Conservation (phyloP, 1,140 invertebrate genomes). For the Oscheius sp. region DNA sequence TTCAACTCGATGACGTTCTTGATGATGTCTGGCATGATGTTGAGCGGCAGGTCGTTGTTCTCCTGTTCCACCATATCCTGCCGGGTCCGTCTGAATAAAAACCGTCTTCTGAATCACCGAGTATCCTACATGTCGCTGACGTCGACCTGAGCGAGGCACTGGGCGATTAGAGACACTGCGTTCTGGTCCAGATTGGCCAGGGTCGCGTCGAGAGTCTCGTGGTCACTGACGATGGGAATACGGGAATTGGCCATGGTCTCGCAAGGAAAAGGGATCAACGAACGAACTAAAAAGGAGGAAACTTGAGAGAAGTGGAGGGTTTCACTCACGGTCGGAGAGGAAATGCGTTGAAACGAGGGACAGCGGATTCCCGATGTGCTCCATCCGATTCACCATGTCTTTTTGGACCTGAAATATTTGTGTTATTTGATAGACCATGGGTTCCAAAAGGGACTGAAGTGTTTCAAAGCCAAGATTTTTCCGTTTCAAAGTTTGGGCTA, state of each 20-base stretch:
- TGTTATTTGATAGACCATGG: background rate
- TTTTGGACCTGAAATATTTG: background rate
- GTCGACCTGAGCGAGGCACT: background rate
- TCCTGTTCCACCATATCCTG: conserved; percentile 17
- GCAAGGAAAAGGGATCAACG: conserved; percentile 23
- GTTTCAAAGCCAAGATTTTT: too few relatives aligned
- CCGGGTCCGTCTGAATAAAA: conserved; percentile 14
- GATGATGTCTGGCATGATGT: conserved; percentile 32
- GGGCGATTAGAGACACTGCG: background rate
- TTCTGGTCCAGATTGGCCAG: background rate
- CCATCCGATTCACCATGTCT: conserved; percentile 12
- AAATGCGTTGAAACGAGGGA: conserved; percentile 26
- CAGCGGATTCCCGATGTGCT: conserved; percentile 7
- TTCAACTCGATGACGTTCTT: background rate
- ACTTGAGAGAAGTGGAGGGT: background rate
- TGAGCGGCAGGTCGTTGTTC: conserved; percentile 12
- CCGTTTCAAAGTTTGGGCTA: background rate
- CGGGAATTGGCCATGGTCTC: conserved; percentile 12
- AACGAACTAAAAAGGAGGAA: conserved; percentile 10
- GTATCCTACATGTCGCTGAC: conserved; percentile 27
- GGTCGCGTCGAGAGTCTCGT: background rate
- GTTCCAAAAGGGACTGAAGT: too few relatives aligned
- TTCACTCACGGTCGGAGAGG: conserved; percentile 14
- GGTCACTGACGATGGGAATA: conserved; percentile 8
- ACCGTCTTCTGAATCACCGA: background rate